Evolutionary conservation across 2,888 invertebrate species (phyloP), one percentile per base, ranked within the genome.

Genomic region (Andricus curvator): DNA sequence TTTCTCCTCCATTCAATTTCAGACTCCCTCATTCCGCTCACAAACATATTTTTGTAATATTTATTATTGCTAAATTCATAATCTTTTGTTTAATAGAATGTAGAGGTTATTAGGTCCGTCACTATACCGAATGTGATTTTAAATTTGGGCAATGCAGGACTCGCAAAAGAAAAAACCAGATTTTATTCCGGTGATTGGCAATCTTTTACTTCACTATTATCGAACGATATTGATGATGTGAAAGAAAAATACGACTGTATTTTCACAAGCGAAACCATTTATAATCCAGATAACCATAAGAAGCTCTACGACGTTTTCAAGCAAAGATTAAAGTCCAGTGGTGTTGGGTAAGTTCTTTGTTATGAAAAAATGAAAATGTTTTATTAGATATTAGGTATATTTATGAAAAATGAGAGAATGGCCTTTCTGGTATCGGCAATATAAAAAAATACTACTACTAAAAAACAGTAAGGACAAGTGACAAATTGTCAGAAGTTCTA

Each of bases 211-310:
- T 88, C 93, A 29, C 85, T 93, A 66, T 90, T 92, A 8, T 91
- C 93, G 76, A 87, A 93, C 9, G 88, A 93, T 70, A 56, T 84
- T 48, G 66, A 82, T 13, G 89, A 93, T 29, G 87, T 92, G 70
- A 86, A 92, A 78, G 88, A 89, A 80, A 95, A 95, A 86, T 99
- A 96, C 94, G 98, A 99, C 91, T 89, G 96, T 8, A 98, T 99
- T 88, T 93, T 99, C 22, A 97, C 98, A 11, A 97, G 98, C 22
- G 99, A 99, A 93, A 99, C 99, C 0, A 98, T 99, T 90, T 98
- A 98, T 89, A 98, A 98, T 93, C 93, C 95, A 64, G 93, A 94
- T 2, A 97, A 97, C 93, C 97, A 99, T 90, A 89, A 93, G 37
- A 98, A 98, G 91, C 93, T 99, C 0, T 94, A 96, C 78, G 90